These are phyloP conservation scores for Dryobates pubescens DNA, from an alignment of 2,797 vertebrate genomes.

Conservation along the genomic window DNA sequence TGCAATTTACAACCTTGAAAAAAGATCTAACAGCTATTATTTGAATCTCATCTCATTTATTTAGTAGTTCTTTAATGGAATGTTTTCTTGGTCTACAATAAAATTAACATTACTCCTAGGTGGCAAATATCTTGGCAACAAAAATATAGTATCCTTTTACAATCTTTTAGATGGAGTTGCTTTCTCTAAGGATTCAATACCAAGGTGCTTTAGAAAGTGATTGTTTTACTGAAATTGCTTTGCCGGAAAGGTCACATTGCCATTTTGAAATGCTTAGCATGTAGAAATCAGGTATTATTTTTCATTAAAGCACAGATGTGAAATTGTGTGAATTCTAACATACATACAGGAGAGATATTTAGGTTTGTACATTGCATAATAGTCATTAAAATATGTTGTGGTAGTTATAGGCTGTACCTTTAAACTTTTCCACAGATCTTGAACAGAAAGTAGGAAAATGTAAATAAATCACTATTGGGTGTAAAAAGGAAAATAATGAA, in stretches of 20 bases:
- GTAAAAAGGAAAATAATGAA: no score
- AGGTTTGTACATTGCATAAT: not conserved
- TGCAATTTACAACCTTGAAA: not conserved
- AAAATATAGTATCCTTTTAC: not conserved
- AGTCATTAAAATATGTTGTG: not conserved
- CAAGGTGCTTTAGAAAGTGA: constrained; percentile 2
- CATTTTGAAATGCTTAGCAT: constrained; percentile 11
- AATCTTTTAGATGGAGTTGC: not conserved
- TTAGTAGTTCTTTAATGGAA: not conserved
- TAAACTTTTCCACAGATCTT: no score
- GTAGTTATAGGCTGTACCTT: no score
- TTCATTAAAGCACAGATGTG: not conserved
- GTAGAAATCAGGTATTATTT: constrained; percentile 19
- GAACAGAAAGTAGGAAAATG: no score
- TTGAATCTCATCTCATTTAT: not conserved
- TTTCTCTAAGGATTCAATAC: not conserved
- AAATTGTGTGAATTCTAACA: not conserved
- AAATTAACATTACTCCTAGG: not conserved
- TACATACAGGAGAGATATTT: not conserved
- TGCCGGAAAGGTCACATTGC: not conserved
- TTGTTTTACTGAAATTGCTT: constrained; percentile 18
- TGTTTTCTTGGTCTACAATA: not conserved
- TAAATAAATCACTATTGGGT: no score
- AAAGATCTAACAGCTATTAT: not conserved
- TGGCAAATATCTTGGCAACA: not conserved